Base-by-base conservation (phyloP, 2,797 vertebrate species). In the Sebastes reedi region DNA sequence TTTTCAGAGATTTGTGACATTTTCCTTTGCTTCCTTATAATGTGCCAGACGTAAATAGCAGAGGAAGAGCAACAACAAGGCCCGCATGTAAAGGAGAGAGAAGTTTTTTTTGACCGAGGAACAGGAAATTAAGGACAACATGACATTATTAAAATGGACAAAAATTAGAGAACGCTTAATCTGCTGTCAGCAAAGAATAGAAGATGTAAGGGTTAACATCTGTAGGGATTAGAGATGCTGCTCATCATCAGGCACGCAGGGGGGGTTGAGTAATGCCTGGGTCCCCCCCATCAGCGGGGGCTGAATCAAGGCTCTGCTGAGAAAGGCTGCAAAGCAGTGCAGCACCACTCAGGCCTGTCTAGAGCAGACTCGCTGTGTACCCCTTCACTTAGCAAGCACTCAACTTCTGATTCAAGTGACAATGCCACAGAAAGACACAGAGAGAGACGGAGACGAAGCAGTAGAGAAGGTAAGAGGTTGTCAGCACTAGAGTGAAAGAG, bases 381-480 rank as follows among this genome's bases (percentile, higher is more conserved):
- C 88, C 87, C 90, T 90, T 91, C 89, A 92, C 91, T 92, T 90
- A 91, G 89, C 88, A 90, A 72, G 86, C 88, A 92, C 90, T 92
- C 90, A 89, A 92, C 86, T 91, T 91, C 89, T 92, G 92, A 92
- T 91, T 92, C 88, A 88, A 91, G 91, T 91, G 91, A 92, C 89
- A 91, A 87, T 84, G 80, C 74, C 80, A 88, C 66, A 76, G 66
- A 88, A 74, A 79, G 78, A 67, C 77, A 67, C 77, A 54, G 72
- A 61, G 75, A 72, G 32, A 27, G 72, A 67, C 59, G 66, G 42
- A 36, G 67, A 86, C 79, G 86, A 88, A 86, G 87, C 80, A 80
- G 90, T 77, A 76, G 86, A 87, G 82, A 91, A 88, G 87, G 88
- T 89, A 91, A 94, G 88, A 94, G 90, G 91, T 88, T 93, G 92